A percentile compares a stretch with the other conserved stretches of the same genome.
These are phyloP conservation scores for Pao palembangensis DNA, from an alignment of 2,113 vertebrate genomes.

Conservation along the genomic window DNA sequence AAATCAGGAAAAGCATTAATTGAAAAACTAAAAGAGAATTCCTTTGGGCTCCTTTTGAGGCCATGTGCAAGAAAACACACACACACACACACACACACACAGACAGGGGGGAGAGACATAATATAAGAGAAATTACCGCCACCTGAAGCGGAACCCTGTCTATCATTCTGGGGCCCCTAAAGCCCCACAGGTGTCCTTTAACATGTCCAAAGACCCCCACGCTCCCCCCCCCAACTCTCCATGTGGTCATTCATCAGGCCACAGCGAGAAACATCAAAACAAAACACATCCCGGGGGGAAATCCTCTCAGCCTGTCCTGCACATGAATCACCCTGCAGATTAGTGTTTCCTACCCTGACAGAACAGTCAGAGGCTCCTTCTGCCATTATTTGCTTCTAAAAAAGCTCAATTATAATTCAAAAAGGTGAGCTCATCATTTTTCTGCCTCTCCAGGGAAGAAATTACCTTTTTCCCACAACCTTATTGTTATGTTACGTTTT, in stretches of 20 bases:
- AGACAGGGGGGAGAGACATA: too few relatives aligned
- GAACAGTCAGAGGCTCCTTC: too few relatives aligned
- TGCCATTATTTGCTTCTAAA: too few relatives aligned
- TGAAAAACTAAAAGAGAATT: too few relatives aligned
- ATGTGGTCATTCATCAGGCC: constrained; percentile 65
- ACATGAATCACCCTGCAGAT: constrained; percentile 50
- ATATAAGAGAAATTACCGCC: constrained; percentile 69
- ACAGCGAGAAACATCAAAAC: constrained; percentile 63
- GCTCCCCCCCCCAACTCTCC: constrained; percentile 36
- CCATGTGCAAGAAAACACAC: too few relatives aligned
- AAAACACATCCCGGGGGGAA: constrained; percentile 55
- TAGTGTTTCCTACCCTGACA: constrained; percentile 13
- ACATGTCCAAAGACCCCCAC: constrained; percentile 54
- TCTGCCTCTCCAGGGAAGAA: background rate
- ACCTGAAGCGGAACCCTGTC: constrained; percentile 74
- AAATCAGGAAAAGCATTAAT: too few relatives aligned
- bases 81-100: background rate
- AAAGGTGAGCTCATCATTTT: too few relatives aligned
- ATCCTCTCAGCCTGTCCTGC: constrained; percentile 44
- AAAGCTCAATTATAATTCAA: too few relatives aligned
- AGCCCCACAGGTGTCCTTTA: constrained; percentile 72
- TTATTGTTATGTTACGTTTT: too few relatives aligned
- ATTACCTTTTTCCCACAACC: too few relatives aligned
- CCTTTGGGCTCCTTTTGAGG: too few relatives aligned
- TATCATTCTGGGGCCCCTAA: constrained; percentile 64